These are phyloP conservation scores for Sinhomidia bicolor DNA, from an alignment of 2,888 invertebrate species.

Conservation along the genomic window DNA sequence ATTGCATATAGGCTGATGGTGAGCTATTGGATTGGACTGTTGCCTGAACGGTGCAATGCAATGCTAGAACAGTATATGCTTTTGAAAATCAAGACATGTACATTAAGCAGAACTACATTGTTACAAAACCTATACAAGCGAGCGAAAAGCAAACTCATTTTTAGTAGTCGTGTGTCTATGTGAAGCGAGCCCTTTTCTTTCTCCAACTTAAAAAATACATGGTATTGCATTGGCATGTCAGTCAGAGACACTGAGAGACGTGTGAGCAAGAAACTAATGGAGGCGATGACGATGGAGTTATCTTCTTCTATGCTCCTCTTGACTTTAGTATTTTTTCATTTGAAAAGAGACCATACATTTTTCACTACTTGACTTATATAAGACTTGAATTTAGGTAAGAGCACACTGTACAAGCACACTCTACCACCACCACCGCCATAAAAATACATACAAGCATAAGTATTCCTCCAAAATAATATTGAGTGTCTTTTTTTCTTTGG, in stretches of 20 bases:
- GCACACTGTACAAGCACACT: neutral
- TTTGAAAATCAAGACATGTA: neutral
- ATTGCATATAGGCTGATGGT: neutral
- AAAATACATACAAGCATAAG: neutral
- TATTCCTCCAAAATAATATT: neutral
- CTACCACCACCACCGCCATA: neutral
- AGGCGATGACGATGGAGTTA: slow-evolving; percentile 25
- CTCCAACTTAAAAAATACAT: too few species aligned
- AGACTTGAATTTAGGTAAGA: neutral
- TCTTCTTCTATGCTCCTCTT: neutral
- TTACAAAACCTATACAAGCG: too few species aligned
- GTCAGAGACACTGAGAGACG: neutral
- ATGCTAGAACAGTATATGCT: neutral
- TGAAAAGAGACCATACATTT: slow-evolving; percentile 21
- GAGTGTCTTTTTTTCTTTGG: neutral
- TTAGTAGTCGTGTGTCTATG: neutral
- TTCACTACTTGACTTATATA: neutral
- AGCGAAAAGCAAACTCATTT: too few species aligned
- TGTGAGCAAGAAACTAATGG: slow-evolving; percentile 11
- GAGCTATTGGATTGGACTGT: neutral
- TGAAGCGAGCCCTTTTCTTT: neutral
- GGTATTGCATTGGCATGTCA: neutral
- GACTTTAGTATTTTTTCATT: slow-evolving; percentile 32
- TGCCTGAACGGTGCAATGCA: neutral
- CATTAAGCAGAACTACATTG: too few species aligned